Conservation (phyloP, 2,888 invertebrate species). For the Podotricha telesiphe region DNA sequence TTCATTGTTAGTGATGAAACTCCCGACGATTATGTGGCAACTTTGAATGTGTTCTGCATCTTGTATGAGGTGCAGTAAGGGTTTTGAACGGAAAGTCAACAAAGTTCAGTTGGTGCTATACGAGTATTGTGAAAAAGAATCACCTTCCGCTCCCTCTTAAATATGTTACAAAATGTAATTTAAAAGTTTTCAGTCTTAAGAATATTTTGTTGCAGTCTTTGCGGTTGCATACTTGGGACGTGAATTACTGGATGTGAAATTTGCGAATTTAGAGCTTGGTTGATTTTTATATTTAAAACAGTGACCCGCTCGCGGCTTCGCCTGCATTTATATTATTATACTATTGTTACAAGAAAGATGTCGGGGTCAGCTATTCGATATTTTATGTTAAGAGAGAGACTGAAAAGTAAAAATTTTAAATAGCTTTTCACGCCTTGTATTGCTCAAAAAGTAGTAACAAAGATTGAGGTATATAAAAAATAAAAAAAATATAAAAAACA, state of each 20-base stretch:
- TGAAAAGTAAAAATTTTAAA: too few relatives aligned
- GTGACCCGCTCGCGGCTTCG: too few relatives aligned
- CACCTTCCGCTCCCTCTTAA: neutral
- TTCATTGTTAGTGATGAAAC: conserved; percentile 46
- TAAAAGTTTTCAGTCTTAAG: neutral
- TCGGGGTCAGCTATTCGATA: too few relatives aligned
- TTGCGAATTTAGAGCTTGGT: neutral
- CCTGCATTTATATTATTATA: too few relatives aligned
- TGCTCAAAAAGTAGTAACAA: too few relatives aligned
- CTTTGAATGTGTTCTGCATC: conserved; percentile 42
- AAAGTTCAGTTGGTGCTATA: conserved; percentile 32
- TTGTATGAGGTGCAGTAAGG: conserved; percentile 35
- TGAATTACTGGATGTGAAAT: neutral
- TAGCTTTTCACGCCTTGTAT: too few relatives aligned
- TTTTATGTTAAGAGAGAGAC: too few relatives aligned
- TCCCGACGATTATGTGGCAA: conserved; percentile 42
- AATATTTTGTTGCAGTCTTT: neutral
- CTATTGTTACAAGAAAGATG: too few relatives aligned
- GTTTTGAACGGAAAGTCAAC: conserved; percentile 37
- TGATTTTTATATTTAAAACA: neutral
- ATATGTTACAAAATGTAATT: neutral
- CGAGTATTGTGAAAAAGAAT: conserved; percentile 13
- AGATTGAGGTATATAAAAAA: too few relatives aligned
- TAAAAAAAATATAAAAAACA: too few relatives aligned
- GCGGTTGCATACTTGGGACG: neutral